phyloP scores from a whole-genome alignment of 1,140 invertebrate species.

The Archivesica marissinica region DNA sequence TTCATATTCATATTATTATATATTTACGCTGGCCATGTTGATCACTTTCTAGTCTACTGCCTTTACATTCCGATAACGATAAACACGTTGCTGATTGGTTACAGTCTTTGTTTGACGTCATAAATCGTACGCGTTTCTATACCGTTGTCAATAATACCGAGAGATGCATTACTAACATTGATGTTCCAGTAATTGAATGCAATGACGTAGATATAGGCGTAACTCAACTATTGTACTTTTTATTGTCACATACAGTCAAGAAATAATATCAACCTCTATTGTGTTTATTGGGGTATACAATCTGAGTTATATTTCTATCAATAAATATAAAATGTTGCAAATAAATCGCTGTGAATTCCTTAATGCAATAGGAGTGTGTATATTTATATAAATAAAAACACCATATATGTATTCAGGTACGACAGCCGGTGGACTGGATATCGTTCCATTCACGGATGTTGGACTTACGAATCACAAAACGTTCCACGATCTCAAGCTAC shows the following conservation, averaged over 20 bases:
- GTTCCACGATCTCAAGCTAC: slow-evolving; percentile 67
- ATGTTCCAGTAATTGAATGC: neutral
- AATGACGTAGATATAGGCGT: neutral
- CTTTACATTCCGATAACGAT: neutral
- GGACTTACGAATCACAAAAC: slow-evolving; percentile 68
- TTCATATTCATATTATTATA: neutral
- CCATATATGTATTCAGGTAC: too few species aligned
- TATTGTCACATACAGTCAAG: too few species aligned
- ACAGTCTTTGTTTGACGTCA: neutral
- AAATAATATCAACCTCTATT: too few species aligned
- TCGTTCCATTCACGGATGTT: slow-evolving; percentile 64
- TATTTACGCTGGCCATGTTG: neutral
- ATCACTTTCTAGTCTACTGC: neutral
- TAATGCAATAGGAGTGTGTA: too few species aligned
- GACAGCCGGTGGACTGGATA: slow-evolving; percentile 62
- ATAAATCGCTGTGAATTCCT: too few species aligned
- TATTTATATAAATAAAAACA: too few species aligned
- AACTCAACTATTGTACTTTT: too few species aligned
- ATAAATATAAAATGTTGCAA: too few species aligned
- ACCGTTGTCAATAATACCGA: too few species aligned
- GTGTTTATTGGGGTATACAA: too few species aligned
- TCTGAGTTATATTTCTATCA: too few species aligned
- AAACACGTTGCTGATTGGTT: neutral
- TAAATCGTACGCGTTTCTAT: too few species aligned
- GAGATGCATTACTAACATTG: neutral